Evolutionary conservation across 2,888 invertebrate species (phyloP), one percentile per base, ranked within the genome.

Genomic region (Xestia rhomboidea): DNA sequence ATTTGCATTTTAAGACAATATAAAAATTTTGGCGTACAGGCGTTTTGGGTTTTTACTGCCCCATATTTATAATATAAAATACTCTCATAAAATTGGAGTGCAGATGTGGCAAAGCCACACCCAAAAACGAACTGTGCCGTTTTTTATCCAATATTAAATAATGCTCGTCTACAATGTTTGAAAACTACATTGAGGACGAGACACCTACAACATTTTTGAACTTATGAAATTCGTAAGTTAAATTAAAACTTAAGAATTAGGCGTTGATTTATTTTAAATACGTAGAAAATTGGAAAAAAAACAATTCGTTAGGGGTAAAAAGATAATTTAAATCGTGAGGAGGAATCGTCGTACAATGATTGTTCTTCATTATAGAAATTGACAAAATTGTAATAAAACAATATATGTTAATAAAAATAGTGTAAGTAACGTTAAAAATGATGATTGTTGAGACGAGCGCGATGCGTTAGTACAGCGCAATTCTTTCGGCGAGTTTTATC

Each of bases 21-120:
- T 93, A 89, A 91, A 87, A 90, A 89, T 92, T 93, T 93, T 93
- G 92, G 91, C 91, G 91, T 89, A 91, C 91, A 87, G 88, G 89
- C 90, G 89, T 93, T 93, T 94, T 95, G 95, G 95, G 94, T 94
- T 94, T 94, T 94, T 95, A 95, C 92, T 93, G 91, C 93, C 95
- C 94, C 89, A 90, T 93, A 91, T 89, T 89, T 79, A 67, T 91
- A 91, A 91, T 88, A 90, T 90, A 86, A 89, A 87, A 84, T 73
- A 78, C 60, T 78, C 77, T 84, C 87, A 76, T 81, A 73, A 80
- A 82, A 86, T 66, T 80, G 76, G 79, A 88, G 85, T 87, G 87
- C 88, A 87, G 86, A 73, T 84, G 84, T 90, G 92, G 91, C 92
- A 86, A 87, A 87, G 92, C 91, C 91, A 90, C 82, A 82, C 82